A percentile compares a stretch with the other conserved stretches of the same genome.
phyloP scores from a whole-genome alignment of 2,888 invertebrate genomes.

The Xanthorhoe designata region DNA sequence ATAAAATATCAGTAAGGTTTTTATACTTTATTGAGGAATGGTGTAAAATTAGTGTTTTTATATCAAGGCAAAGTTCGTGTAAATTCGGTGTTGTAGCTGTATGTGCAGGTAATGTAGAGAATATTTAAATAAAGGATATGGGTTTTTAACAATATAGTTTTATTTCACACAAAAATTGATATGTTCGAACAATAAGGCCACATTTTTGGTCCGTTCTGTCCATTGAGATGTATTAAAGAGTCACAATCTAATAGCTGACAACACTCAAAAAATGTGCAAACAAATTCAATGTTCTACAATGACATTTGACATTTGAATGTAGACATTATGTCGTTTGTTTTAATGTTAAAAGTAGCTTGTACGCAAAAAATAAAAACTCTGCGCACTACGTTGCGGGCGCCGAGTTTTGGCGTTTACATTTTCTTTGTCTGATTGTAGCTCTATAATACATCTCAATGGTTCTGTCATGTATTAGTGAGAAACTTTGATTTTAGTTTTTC shows the following conservation, averaged over 20 bases:
- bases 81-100: conserved; percentile 53
- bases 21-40: conserved; percentile 74
- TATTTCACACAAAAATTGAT: conserved; percentile 51
- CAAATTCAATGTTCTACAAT: no score
- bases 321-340: no score
- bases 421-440: no score
- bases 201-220: conserved; percentile 46
- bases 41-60: conserved; percentile 62
- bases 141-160: conserved; percentile 52
- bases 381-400: no score
- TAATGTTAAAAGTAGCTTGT: no score
- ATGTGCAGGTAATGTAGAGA: conserved; percentile 57
- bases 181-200: conserved; percentile 48
- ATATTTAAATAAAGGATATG: conserved; percentile 62
- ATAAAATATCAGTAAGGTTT: conserved; percentile 54
- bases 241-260: no score
- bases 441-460: no score
- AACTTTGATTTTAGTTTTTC: background rate
- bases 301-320: no score
- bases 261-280: no score
- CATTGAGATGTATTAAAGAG: no score
- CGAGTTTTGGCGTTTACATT: no score
- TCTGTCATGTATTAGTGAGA: background rate
- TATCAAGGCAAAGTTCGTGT: conserved; percentile 45
- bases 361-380: no score